Base-by-base conservation (phyloP, 2,888 invertebrate species). In the Tridacna crocea region DNA sequence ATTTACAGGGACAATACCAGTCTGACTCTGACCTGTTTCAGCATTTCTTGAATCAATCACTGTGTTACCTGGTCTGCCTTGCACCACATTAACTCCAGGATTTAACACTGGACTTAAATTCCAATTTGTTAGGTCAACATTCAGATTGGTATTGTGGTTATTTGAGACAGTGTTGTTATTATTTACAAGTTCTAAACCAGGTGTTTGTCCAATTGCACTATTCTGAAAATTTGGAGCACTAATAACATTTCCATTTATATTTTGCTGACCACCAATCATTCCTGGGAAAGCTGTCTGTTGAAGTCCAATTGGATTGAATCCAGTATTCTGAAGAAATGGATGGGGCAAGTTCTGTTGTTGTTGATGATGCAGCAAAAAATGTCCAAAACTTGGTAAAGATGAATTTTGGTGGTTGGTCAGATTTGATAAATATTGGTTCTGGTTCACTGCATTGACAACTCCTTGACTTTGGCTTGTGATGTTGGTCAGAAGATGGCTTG, bases 331-430 rank as follows among this genome's bases (percentile, higher is more conserved):
- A 24, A 82, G 74, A 48, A 82, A 81, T 26, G 84, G 85, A 74
- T 87, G 88, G 73, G 85, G 84, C 22, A 88, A 83, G 66, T 85
- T 88, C 61, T 90, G 89, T 60, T 81, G 78, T 60, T 89, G 90
- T 47, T 90, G 90, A 61, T 90, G 90, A 63, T 87, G 90, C 36
- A 90, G 75, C 15, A 88, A 79, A 72, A 92, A 89, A 76, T 91
- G 91, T 47, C 90, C 90, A 88, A 92, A 90, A 74, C 91, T 91
- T 36, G 92, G 91, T 46, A 92, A 77, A 11, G 89, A 81, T 48
- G 85, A 83, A 61, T 83, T 83, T 36, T 80, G 81, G 27, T 78
- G 79, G 27, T 77, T 80, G 26, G 72, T 72, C 27, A 79, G 70
- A 22, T 72, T 77, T n/a, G 72, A 68, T 51, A 74, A 27, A 72